phyloP scores from a whole-genome alignment of 1,140 invertebrate genomes.

The Drosophila oshimai region DNA sequence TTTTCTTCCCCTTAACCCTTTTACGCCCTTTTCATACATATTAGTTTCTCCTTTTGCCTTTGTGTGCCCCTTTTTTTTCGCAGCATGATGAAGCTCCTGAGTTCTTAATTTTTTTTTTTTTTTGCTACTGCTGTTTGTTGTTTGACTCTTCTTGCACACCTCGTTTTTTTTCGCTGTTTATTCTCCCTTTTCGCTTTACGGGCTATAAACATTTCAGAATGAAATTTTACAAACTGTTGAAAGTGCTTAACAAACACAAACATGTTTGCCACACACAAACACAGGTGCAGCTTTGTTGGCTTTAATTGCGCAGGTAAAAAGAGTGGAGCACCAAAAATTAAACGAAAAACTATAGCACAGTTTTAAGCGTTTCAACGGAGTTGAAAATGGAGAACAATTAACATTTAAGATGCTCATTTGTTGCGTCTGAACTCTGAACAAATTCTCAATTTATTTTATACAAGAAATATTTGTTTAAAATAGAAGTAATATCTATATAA shows the following conservation, averaged over 20 bases:
- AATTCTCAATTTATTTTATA: too few relatives aligned
- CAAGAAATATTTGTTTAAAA: too few relatives aligned
- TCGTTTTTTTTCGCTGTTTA: slow-evolving; percentile 18
- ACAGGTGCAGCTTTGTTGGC: slow-evolving; percentile 37
- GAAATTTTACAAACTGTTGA: slow-evolving; percentile 65
- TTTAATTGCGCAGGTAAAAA: slow-evolving; percentile 38
- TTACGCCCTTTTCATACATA: not conserved
- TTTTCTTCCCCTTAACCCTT: slow-evolving; percentile 23
- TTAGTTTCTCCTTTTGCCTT: slow-evolving; percentile 2
- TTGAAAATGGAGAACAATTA: not conserved
- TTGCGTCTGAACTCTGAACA: too few relatives aligned
- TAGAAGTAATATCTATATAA: too few relatives aligned
- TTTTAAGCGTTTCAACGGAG: slow-evolving; percentile 35
- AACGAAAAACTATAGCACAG: slow-evolving; percentile 56
- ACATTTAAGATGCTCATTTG: not conserved
- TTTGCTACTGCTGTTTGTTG: slow-evolving; percentile 8
- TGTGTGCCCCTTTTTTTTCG: slow-evolving; percentile 6
- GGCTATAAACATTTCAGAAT: slow-evolving; percentile 42
- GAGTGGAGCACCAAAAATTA: slow-evolving; percentile 1
- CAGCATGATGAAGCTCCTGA: not conserved
- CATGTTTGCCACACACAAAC: slow-evolving; percentile 13
- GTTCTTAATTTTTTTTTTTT: slow-evolving; percentile 3
- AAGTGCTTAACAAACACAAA: slow-evolving; percentile 62
- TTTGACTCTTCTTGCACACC: slow-evolving; percentile 18
- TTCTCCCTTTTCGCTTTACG: slow-evolving; percentile 27